phyloP scores from a whole-genome alignment of 1,140 invertebrate species.

The Lepidotrigona ventralis region DNA sequence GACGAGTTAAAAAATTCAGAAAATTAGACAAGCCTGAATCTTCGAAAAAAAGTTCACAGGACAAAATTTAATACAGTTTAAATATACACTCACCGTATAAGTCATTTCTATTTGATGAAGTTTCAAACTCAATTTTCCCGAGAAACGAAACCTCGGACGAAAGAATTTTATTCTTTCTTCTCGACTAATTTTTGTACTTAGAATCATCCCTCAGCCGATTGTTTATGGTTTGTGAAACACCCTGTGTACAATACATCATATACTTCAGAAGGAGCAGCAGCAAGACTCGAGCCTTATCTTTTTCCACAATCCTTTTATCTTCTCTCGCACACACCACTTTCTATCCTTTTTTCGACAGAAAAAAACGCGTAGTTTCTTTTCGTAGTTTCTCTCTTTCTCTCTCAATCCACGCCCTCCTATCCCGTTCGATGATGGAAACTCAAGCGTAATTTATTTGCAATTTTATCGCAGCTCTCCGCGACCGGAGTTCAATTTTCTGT shows the following conservation, averaged over 20 bases:
- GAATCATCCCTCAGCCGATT: no score
- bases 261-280: not conserved
- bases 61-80: no score
- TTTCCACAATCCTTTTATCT: conserved; percentile 21
- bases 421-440: conserved; percentile 57
- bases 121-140: no score
- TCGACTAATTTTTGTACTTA: no score
- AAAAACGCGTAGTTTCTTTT: not conserved
- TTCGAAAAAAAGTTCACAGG: no score
- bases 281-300: conserved; percentile 33
- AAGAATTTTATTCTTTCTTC: no score
- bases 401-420: not conserved
- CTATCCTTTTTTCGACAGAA: not conserved
- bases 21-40: no score
- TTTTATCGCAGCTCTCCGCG: conserved; percentile 47
- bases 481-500: conserved; percentile 60
- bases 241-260: not conserved
- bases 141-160: no score
- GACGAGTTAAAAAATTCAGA: no score
- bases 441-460: conserved; percentile 69
- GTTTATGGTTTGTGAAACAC: no score
- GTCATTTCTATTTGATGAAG: no score
- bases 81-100: no score
- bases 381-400: not conserved
- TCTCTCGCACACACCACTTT: not conserved